Evolutionary conservation across 2,797 vertebrate species (phyloP), one percentile per base, ranked within the genome.

Genomic region (Otolemur crassicaudatus): DNA sequence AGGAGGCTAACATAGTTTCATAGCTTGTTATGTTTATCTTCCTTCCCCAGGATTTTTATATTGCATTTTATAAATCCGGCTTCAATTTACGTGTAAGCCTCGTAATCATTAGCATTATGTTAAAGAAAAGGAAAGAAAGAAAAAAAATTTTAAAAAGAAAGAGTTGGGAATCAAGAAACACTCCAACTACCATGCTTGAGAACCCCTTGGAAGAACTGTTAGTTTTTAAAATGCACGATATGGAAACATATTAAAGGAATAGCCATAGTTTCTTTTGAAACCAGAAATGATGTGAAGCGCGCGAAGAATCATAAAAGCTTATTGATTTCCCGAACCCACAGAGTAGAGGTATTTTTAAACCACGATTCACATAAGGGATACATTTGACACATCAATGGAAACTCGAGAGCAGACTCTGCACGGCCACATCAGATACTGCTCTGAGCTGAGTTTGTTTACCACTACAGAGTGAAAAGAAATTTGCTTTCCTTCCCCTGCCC

Each of bases 381-480:
- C 96, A 97, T 98, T 98, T 96, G 97, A 98, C 96, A 96, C 97
- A 96, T 97, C 82, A 97, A 83, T 97, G 65, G 61, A 98, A 94
- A 60, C 91, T 92, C 72, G 94, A 96, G 94, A 79, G 94, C 93
- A 94, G 93, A 87, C 96, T 97, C 96, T 4, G 25, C 3, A 73
- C 17, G 56, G 69, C 49, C 95, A 96, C 97, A 96, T 97, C 97
- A 98, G 91, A 97, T 91, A 19, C 97, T 75, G 91, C 40, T 23
- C 65, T 0, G 20, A 63, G 43, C 95, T 77, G 87, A 58, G 58
- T 93, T 23, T 67, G 94, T 95, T 98, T 97, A 93, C 94, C 75
- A 94, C 76, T 97, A 69, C 40, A 22, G 84, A 96, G 83, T 79
- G 96, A 80, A 96, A 96, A 93, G 97, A 97, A 97, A 98, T 97